A percentile compares a stretch with the other conserved stretches of the same genome.
Evolutionary conservation across 30 jellyfish, hydroid and myxozoan genomes (phyloP).

Genomic region (Turritopsis rubra): DNA sequence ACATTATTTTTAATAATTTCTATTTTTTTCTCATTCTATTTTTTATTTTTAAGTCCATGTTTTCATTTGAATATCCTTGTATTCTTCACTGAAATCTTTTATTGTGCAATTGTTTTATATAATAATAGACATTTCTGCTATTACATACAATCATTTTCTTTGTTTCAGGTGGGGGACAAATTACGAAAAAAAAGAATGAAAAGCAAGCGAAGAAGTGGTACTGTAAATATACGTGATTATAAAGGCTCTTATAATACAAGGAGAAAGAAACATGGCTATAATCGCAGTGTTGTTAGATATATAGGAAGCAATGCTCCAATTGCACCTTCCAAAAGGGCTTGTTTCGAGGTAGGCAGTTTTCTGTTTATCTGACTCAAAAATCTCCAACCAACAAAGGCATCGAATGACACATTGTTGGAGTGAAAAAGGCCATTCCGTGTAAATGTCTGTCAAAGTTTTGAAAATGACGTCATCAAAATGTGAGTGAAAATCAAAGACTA

Average conservation of each 20-base stretch:
- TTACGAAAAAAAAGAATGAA: constrained; percentile 20
- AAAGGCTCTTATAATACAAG: background rate
- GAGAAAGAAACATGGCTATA: constrained; percentile 11
- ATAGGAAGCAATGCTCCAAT: constrained; percentile 74
- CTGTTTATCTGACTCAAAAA: no score
- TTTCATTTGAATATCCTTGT: no score
- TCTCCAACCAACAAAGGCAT: no score
- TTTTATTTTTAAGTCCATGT: no score
- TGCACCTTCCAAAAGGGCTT: constrained; percentile 71
- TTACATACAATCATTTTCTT: background rate
- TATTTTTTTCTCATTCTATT: no score
- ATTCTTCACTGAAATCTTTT: no score
- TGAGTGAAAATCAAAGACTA: no score
- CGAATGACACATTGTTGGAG: no score
- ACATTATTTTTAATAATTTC: no score
- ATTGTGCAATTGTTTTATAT: background rate
- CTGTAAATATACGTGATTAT: background rate
- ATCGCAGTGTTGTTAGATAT: constrained; percentile 72
- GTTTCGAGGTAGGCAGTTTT: constrained; percentile 58
- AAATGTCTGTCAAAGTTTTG: no score
- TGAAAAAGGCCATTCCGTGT: no score
- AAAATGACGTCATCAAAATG: no score
- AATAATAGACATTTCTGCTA: background rate
- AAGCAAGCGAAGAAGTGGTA: constrained; percentile 25
- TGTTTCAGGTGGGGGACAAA: constrained; percentile 36